phyloP scores from a whole-genome alignment of 2,888 invertebrate genomes.

The Diplolepis rosae region DNA sequence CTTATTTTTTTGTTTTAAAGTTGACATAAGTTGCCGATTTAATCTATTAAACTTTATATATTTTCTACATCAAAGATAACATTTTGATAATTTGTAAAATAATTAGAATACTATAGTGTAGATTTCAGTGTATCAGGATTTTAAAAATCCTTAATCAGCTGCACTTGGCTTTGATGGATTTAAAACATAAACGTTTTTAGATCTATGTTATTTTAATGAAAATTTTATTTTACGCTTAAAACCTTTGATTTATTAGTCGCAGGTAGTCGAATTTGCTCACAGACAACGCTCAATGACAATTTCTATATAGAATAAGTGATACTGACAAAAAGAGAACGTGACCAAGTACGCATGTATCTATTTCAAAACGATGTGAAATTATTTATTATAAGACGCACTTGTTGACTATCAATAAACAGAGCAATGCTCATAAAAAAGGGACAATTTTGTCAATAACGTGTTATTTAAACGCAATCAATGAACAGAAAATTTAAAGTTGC shows the following conservation, averaged over 20 bases:
- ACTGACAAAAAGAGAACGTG: not conserved
- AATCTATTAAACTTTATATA: not conserved
- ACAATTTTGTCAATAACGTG: conserved; percentile 1
- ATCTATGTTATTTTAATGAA: conserved; percentile 6
- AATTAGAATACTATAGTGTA: not conserved
- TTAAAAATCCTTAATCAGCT: not conserved
- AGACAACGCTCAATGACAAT: conserved; percentile 28
- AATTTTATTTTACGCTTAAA: conserved; percentile 14
- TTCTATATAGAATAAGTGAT: conserved; percentile 1
- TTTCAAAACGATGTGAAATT: conserved; percentile 10
- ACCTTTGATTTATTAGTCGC: conserved; percentile 1
- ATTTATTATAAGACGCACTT: conserved; percentile 24
- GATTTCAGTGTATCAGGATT: not conserved
- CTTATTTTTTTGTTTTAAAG: conserved; percentile 25
- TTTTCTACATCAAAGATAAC: not conserved
- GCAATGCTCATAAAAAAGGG: not conserved
- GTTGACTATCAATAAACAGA: not conserved
- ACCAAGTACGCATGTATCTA: not conserved
- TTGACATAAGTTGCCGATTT: not conserved
- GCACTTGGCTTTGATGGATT: not conserved
- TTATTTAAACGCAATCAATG: conserved; percentile 22
- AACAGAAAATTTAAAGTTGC: not conserved
- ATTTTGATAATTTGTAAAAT: not conserved
- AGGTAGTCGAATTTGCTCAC: conserved; percentile 20
- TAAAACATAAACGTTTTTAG: not conserved